phyloP scores from a whole-genome alignment of 2,888 invertebrate species.

The Pogonocherus hispidulus region DNA sequence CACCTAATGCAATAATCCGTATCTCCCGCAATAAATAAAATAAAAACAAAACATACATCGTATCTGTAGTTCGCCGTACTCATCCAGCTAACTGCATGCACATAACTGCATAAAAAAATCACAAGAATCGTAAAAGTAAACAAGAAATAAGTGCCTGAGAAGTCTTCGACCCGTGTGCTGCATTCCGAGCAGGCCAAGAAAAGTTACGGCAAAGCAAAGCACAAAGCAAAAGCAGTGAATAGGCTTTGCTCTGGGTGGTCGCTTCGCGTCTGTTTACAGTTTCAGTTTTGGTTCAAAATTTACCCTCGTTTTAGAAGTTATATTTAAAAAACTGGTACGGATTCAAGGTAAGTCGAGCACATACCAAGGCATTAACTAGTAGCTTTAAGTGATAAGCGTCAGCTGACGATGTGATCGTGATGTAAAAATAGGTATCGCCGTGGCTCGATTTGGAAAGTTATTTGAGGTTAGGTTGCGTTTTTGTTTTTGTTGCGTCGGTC shows the following conservation, averaged over 20 bases:
- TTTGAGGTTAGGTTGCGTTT: slow-evolving; percentile 29
- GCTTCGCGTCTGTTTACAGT: slow-evolving; percentile 26
- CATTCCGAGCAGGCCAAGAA: slow-evolving; percentile 22
- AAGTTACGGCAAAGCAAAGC: too few species aligned
- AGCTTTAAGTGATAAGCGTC: not conserved
- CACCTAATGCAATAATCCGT: slow-evolving; percentile 3
- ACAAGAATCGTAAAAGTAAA: not conserved
- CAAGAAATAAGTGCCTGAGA: not conserved
- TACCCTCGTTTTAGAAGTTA: slow-evolving; percentile 1
- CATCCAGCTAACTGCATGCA: not conserved
- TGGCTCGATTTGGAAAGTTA: slow-evolving; percentile 15
- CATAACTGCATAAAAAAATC: not conserved
- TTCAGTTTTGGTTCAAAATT: slow-evolving; percentile 4
- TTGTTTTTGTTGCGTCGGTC: slow-evolving; percentile 16
- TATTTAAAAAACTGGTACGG: slow-evolving; percentile 3
- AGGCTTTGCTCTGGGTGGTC: not conserved
- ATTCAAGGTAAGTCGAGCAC: slow-evolving; percentile 17
- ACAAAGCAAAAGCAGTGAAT: slow-evolving; percentile 20
- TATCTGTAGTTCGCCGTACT: not conserved
- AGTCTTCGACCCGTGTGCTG: slow-evolving; percentile 22
- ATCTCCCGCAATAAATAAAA: not conserved
- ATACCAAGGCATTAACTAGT: not conserved
- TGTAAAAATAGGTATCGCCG: slow-evolving; percentile 8
- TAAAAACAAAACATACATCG: not conserved
- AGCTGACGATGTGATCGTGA: not conserved